Evolutionary conservation across 2,797 vertebrate genomes (phyloP).

Genomic region (Nasua narica): DNA sequence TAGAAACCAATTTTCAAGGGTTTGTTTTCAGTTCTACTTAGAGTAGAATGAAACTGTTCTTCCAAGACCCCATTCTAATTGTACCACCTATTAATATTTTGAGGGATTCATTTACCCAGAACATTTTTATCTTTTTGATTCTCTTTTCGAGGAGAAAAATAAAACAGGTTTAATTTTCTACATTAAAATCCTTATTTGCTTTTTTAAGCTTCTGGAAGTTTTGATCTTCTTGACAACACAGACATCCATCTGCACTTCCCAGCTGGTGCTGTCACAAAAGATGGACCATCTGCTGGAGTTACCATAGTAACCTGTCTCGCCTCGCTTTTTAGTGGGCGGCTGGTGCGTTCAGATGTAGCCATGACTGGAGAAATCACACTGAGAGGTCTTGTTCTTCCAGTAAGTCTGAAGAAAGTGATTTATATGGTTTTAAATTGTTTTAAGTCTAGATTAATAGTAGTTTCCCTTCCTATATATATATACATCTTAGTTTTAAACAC

Average conservation of each 20-base stretch:
- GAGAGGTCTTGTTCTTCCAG: slow-evolving; percentile 95
- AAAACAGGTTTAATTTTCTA: slow-evolving; percentile 73
- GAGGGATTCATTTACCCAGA: not conserved
- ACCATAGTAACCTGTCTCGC: slow-evolving; percentile 98
- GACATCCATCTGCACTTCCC: slow-evolving; percentile 99
- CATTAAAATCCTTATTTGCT: slow-evolving; percentile 69
- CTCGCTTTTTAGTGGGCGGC: slow-evolving; percentile 93
- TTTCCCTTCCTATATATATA: not conserved
- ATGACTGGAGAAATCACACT: slow-evolving; percentile 99
- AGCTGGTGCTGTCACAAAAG: slow-evolving; percentile 97
- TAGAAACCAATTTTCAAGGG: not conserved
- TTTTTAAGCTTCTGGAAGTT: slow-evolving; percentile 89
- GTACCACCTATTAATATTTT: not conserved
- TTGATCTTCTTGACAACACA: slow-evolving; percentile 95
- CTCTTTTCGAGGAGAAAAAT: slow-evolving; percentile 45
- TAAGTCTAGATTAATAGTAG: not conserved
- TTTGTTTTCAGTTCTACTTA: not conserved
- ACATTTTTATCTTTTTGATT: slow-evolving; percentile 11
- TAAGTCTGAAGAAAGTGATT: slow-evolving; percentile 81
- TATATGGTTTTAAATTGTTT: not conserved
- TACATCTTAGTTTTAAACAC: not conserved
- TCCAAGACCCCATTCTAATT: not conserved
- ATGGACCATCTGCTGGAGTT: slow-evolving; percentile 98
- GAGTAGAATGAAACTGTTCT: not conserved
- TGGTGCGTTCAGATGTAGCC: slow-evolving; percentile 96